Percentiles rank a stretch among this genome's conserved stretches.
These are phyloP conservation scores for Notiomystis cincta DNA, from an alignment of 2,113 vertebrate genomes.

Conservation along the genomic window DNA sequence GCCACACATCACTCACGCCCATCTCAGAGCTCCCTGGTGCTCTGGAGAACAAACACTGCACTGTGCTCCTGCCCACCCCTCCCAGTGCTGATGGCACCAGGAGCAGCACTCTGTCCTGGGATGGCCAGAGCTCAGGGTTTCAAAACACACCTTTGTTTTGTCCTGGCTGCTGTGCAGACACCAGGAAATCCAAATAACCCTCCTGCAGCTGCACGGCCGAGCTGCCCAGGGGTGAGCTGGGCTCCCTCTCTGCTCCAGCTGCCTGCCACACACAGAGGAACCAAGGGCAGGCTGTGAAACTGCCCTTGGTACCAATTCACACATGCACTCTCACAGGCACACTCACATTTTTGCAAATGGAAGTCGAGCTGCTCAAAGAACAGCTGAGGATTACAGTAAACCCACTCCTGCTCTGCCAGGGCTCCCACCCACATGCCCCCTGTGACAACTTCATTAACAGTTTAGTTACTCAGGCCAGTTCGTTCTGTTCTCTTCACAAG, in stretches of 20 bases:
- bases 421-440: not conserved
- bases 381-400: not conserved
- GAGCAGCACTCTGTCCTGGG: not conserved
- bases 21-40: rapidly evolving
- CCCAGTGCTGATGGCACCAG: not conserved
- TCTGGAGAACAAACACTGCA: not conserved
- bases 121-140: not conserved
- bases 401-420: not conserved
- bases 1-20: not conserved
- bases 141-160: not conserved
- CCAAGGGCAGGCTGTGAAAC: not conserved
- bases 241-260: not conserved
- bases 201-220: not conserved
- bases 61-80: not conserved
- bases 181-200: not conserved
- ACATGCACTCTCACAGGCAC: not conserved
- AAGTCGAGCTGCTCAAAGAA: not conserved
- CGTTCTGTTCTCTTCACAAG: not conserved
- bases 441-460: not conserved
- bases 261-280: not conserved
- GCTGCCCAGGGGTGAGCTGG: not conserved
- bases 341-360: not conserved
- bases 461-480: not conserved
- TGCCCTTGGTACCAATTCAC: no score
- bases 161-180: not conserved